Evolutionary conservation across 2,797 vertebrate genomes (phyloP), one percentile per base, ranked within the genome.

Genomic region (Phataginus tricuspis): DNA sequence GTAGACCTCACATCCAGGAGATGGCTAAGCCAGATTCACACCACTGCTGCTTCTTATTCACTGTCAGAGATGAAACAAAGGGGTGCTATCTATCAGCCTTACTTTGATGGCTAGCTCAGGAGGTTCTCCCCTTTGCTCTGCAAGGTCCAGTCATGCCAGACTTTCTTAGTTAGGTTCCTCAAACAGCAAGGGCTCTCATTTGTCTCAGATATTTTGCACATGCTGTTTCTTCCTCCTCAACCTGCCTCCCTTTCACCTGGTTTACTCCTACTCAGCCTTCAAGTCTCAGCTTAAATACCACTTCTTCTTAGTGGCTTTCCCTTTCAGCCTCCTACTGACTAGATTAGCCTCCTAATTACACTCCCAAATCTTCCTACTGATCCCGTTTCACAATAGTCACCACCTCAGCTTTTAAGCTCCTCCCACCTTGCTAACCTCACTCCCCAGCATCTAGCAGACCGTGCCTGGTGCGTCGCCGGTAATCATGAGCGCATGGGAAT

Each of bases 81-180:
- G 45, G 25, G 7, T 9, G 10, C 1, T 16, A 4, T 16, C 53
- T 29, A 2, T 27, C 29, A 49, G 29, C 49, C 23, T 66, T 39
- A 19, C 42, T 64, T 21, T 64, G 78, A 4, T 19, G 13, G 15
- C 63, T 25, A 31, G 55, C 19, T 64, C 18, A 7, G 19, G n/a
- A 25, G 64, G 27, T 5, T 4, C 25, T 42, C 13, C 61, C 8
- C 63, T n/a, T 91, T 37, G 21, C 37, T 82, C 45, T 55, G 77
- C 45, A 37, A 83, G 15, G 61, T 57, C 71, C n/a, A 51, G 55
- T 37, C 74, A 12, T 37, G 14, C 37, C 0, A 0, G 2, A 8
- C 21, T 31, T 27, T 37, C n/a, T 93, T 90, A 55, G 53, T 93
- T 90, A 55, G 53, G 42, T 78, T 83, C 88, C 63, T 91, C 86